Conservation (phyloP, 2,888 invertebrate genomes). For the Cheilosia scutellata region DNA sequence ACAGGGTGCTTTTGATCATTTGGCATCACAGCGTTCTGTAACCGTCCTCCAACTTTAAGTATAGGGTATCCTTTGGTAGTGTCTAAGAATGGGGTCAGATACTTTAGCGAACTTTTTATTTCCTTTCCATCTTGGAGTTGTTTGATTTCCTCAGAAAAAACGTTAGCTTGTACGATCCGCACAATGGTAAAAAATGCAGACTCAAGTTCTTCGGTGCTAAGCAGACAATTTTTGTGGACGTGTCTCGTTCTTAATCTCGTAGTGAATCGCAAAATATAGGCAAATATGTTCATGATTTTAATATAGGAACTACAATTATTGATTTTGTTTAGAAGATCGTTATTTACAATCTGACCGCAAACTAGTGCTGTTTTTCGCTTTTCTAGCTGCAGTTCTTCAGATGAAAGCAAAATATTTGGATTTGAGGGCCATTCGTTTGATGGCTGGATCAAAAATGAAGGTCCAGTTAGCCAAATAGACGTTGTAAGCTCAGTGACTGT, state of each 20-base stretch:
- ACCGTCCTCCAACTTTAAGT: constrained; percentile 55
- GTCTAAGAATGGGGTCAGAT: constrained; percentile 52
- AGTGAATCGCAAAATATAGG: constrained; percentile 21
- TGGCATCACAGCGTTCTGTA: not conserved
- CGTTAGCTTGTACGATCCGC: not conserved
- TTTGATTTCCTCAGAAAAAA: not conserved
- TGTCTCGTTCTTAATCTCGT: not conserved
- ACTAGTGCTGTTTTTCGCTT: constrained; percentile 9
- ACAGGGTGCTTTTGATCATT: constrained; percentile 15
- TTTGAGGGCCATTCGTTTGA: constrained; percentile 76
- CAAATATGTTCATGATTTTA: constrained; percentile 27
- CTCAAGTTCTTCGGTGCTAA: constrained; percentile 1
- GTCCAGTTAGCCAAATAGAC: constrained; percentile 44
- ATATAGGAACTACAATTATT: constrained; percentile 13
- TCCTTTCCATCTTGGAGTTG: constrained; percentile 4
- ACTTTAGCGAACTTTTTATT: constrained; percentile 22
- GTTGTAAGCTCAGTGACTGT: constrained; percentile 2
- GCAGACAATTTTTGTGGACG: not conserved
- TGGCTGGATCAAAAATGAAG: constrained; percentile 31
- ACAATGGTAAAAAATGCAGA: constrained; percentile 10
- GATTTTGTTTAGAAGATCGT: not conserved
- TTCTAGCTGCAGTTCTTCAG: constrained; percentile 48
- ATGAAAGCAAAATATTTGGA: constrained; percentile 12
- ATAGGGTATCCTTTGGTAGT: constrained; percentile 1
- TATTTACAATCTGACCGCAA: constrained; percentile 3